Percentiles rank a stretch among this genome's conserved stretches.
Evolutionary conservation across 2,797 vertebrate species (phyloP).

Genomic region (Scomberomorus guttatus): DNA sequence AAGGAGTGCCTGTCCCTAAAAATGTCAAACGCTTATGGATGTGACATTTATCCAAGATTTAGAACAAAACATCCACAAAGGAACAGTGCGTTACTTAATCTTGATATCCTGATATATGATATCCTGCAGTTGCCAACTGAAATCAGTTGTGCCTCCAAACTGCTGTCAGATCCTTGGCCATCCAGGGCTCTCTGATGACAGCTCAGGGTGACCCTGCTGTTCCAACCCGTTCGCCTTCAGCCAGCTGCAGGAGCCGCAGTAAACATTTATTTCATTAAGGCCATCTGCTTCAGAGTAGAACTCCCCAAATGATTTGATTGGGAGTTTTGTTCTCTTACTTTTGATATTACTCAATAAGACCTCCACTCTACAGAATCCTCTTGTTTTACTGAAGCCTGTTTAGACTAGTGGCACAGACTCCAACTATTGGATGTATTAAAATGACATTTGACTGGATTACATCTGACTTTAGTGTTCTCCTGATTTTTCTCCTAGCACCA

Average conservation of each 20-base stretch:
- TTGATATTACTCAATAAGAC: slow-evolving; percentile 20
- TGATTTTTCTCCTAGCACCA: too few relatives aligned
- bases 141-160: slow-evolving; percentile 11
- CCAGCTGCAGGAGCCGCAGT: slow-evolving; percentile 30
- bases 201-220: slow-evolving; percentile 22
- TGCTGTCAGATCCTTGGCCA: slow-evolving; percentile 26
- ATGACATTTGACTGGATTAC: too few relatives aligned
- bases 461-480: too few relatives aligned
- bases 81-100: slow-evolving; percentile 9
- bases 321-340: not conserved
- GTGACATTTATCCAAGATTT: not conserved
- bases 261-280: slow-evolving; percentile 4
- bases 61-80: not conserved
- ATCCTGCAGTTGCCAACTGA: not conserved
- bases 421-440: too few relatives aligned
- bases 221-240: slow-evolving; percentile 26
- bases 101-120: not conserved
- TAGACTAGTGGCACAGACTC: too few relatives aligned
- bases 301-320: slow-evolving; percentile 16
- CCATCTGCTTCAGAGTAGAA: slow-evolving; percentile 30
- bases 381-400: not conserved
- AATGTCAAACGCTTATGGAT: slow-evolving; percentile 13
- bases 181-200: not conserved
- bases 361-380: not conserved
- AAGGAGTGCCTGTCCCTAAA: not conserved